Evolutionary conservation across 2,113 vertebrate species (phyloP).

Genomic region (Hippocampus barbouri): DNA sequence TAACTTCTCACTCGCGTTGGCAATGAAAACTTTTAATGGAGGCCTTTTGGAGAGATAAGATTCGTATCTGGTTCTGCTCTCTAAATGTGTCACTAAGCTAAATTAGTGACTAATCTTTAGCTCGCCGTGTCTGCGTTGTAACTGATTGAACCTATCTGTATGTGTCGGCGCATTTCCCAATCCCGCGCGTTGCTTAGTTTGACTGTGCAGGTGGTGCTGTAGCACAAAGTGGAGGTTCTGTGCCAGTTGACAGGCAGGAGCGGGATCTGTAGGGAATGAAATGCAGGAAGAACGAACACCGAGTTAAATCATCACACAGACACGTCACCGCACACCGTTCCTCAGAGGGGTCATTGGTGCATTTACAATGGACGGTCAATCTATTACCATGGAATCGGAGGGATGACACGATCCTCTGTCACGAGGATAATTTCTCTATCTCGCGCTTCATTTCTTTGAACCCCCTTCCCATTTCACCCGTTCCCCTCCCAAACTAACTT

Average conservation of each 20-base stretch:
- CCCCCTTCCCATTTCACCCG: not conserved
- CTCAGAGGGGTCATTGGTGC: slow-evolving; percentile 53
- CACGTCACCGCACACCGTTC: slow-evolving; percentile 37
- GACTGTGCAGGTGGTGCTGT: slow-evolving; percentile 44
- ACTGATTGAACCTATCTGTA: slow-evolving; percentile 1
- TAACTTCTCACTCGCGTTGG: not conserved
- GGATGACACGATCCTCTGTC: slow-evolving; percentile 56
- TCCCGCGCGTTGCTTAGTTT: slow-evolving; percentile 31
- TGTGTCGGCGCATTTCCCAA: slow-evolving; percentile 12
- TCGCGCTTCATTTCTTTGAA: not conserved
- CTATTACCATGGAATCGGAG: slow-evolving; percentile 68
- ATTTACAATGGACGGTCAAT: slow-evolving; percentile 68
- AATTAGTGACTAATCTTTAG: slow-evolving; percentile 4
- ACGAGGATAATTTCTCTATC: slow-evolving; percentile 43
- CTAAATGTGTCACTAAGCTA: slow-evolving; percentile 3
- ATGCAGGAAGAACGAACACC: slow-evolving; percentile 33
- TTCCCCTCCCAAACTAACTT: not conserved
- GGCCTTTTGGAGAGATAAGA: slow-evolving; percentile 6
- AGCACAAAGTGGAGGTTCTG: slow-evolving; percentile 33
- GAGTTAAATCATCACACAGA: slow-evolving; percentile 14
- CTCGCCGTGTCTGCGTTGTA: slow-evolving; percentile 8
- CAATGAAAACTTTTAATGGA: not conserved
- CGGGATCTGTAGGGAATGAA: slow-evolving; percentile 18
- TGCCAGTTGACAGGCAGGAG: slow-evolving; percentile 39
- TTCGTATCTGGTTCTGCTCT: slow-evolving; percentile 15